Evolutionary conservation across 2,888 invertebrate genomes (phyloP), one percentile per base, ranked within the genome.

Genomic region (Lasioglossum vierecki): DNA sequence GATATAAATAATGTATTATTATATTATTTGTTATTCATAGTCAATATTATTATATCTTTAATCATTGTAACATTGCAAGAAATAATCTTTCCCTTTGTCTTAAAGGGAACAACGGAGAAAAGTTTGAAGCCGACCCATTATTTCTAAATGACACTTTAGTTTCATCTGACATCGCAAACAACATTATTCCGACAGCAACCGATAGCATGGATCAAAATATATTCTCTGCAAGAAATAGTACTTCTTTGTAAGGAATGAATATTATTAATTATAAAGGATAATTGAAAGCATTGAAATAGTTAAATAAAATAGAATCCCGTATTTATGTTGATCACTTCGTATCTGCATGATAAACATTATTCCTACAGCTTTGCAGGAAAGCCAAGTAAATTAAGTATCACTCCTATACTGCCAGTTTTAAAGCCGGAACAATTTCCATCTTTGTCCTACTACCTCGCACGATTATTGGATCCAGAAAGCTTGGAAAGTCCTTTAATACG

Each of bases 71-170:
- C 22, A 18, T 35, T 66, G 18, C 18, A 66, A 66, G 18, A 22
- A 30, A 18, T 66, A 35, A 66, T 70, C 11, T n/a, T 39, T n/a
- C 11, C 0, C 4, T 35, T 39, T 11, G 68, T 2, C 5, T 41
- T 70, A n/a, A 41, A 76, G 96, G 96, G 35, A 96, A 96, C 78
- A 96, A 96, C 90, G 97, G 97, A 22, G 92, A 95, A 11, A 95
- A 95, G 73, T 91, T 96, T 0, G 94, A 96, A 90, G 94, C 95
- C 76, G 95, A 95, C 91, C 95, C 95, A 0, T 92, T 96, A 49
- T 97, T 96, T 92, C 86, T 93, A 53, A 95, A 96, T 76, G 96
- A 96, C 90, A 96, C 96, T 91, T 94, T 96, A 6, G 88, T 91
- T 18, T 89, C 95, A 76, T 82, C 89, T n/a, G 79, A 82, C 11